These are phyloP conservation scores for Rhabdophis nuchalis DNA, from an alignment of 2,797 vertebrate species.

Conservation along the genomic window DNA sequence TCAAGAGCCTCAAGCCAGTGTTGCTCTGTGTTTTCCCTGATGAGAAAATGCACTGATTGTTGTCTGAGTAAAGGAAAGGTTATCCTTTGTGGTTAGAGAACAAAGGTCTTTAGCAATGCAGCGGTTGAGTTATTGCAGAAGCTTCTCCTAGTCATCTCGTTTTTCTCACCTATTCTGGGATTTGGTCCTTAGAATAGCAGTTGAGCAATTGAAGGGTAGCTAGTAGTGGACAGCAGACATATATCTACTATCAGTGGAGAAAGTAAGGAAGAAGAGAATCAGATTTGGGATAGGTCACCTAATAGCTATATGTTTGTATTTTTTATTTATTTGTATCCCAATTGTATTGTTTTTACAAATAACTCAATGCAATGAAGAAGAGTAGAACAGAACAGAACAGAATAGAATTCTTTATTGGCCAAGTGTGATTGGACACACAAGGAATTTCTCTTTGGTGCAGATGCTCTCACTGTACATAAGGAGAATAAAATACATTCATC, in stretches of 20 bases:
- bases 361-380: background rate
- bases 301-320: background rate
- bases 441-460: too few relatives aligned
- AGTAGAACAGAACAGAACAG: too few relatives aligned
- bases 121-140: background rate
- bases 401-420: too few relatives aligned
- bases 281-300: background rate
- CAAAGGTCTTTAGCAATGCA: background rate
- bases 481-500: too few relatives aligned
- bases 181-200: background rate
- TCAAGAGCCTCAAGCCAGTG: background rate
- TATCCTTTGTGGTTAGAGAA: background rate
- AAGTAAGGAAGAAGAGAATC: background rate
- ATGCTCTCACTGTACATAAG: too few relatives aligned
- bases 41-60: background rate
- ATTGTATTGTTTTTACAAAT: background rate
- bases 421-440: too few relatives aligned
- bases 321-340: background rate
- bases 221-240: background rate
- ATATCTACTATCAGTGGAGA: background rate
- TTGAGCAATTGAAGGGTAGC: background rate
- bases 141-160: background rate
- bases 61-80: background rate
- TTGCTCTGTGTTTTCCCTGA: background rate
- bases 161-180: background rate